Evolutionary conservation across 1,140 invertebrate species (phyloP).

Genomic region (Drosophila pallidifrons): DNA sequence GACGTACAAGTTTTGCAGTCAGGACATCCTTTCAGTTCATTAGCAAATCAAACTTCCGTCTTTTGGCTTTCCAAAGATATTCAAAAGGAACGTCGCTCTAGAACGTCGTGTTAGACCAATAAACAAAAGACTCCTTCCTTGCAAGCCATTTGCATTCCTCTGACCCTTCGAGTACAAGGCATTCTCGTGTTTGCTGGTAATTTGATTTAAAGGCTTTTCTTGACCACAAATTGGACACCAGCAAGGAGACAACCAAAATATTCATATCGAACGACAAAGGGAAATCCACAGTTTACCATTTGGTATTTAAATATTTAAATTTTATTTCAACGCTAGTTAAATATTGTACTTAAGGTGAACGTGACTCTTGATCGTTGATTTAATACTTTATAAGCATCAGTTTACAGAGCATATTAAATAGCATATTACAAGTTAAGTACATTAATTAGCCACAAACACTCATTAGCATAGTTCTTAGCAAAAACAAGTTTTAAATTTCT

Average conservation of each 20-base stretch:
- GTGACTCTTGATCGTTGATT: no score
- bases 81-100: conserved; percentile 44
- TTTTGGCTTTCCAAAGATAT: conserved; percentile 53
- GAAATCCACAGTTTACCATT: neutral
- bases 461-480: no score
- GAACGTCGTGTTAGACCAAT: conserved; percentile 45
- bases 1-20: conserved; percentile 39
- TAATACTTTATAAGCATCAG: no score
- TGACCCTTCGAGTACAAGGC: conserved; percentile 36
- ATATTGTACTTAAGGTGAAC: neutral
- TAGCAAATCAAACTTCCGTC: conserved; percentile 82
- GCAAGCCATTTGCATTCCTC: conserved; percentile 65
- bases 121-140: conserved; percentile 36
- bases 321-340: neutral
- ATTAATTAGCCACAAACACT: neutral
- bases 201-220: conserved; percentile 68
- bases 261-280: neutral
- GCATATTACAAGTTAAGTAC: neutral
- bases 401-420: no score
- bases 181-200: conserved; percentile 66
- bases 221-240: conserved; percentile 29
- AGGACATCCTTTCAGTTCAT: conserved; percentile 76
- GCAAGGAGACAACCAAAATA: neutral
- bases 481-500: no score
- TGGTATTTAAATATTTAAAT: conserved; percentile 5